These are phyloP conservation scores for Ochotona curzoniae DNA, from an alignment of 2,113 vertebrate species.

Conservation along the genomic window DNA sequence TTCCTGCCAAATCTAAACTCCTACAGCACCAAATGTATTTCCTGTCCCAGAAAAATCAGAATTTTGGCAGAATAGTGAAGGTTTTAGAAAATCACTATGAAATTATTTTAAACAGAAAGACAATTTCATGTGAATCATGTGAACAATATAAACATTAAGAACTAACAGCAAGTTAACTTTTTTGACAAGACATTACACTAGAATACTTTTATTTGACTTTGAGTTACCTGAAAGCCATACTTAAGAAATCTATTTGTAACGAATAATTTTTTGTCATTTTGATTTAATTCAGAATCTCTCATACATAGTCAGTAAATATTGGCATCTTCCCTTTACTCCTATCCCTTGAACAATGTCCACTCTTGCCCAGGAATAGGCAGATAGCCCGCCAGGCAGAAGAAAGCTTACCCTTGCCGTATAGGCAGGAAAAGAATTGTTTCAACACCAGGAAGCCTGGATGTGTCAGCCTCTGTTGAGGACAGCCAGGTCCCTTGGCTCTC, in stretches of 20 bases:
- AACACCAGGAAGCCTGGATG: not conserved
- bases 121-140: not conserved
- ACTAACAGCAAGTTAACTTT: not conserved
- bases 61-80: not conserved
- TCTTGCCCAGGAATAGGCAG: accelerated
- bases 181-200: not conserved
- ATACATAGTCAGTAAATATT: not conserved
- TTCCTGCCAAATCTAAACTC: not conserved
- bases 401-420: not conserved
- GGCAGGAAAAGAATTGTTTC: not conserved
- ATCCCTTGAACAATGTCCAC: not conserved
- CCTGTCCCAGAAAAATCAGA: not conserved
- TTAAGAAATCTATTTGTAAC: not conserved
- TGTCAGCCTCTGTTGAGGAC: not conserved
- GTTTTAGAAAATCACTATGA: not conserved
- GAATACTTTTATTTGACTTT: conserved; percentile 4
- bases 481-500: not conserved
- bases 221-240: not conserved
- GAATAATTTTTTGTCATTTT: conserved; percentile 39
- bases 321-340: not conserved
- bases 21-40: not conserved
- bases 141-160: not conserved
- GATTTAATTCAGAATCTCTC: conserved; percentile 1
- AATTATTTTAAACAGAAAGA: not conserved
- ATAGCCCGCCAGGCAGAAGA: not conserved